Percentiles rank a stretch among this genome's conserved stretches.
phyloP scores from a whole-genome alignment of 2,888 invertebrate genomes.

The Esperia sulphurella region DNA sequence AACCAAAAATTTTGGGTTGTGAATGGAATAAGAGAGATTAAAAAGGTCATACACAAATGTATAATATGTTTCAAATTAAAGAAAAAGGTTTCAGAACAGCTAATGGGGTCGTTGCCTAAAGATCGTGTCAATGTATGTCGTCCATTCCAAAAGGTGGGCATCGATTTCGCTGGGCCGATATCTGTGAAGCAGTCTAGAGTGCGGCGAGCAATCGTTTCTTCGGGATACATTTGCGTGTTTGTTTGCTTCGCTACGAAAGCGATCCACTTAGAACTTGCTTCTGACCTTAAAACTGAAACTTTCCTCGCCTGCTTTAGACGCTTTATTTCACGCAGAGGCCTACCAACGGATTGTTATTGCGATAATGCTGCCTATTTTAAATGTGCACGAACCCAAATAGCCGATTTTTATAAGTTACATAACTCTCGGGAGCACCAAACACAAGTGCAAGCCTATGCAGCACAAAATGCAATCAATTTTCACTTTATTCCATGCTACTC shows the following conservation, averaged over 20 bases:
- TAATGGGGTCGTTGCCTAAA: constrained; percentile 11
- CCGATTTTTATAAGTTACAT: constrained; percentile 1
- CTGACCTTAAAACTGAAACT: background rate
- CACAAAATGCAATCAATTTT: constrained; percentile 7
- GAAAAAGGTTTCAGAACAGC: background rate
- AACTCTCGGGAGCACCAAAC: background rate
- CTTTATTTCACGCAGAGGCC: background rate
- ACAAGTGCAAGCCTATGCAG: background rate
- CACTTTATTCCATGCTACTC: constrained; percentile 13
- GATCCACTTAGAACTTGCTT: constrained; percentile 2
- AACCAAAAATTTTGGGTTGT: constrained; percentile 8
- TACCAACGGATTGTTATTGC: background rate
- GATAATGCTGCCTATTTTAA: background rate
- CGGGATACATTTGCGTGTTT: constrained; percentile 2
- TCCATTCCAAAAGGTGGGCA: background rate
- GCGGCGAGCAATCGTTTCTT: constrained; percentile 1
- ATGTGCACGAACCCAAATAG: constrained; percentile 2
- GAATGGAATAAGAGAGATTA: constrained; percentile 11
- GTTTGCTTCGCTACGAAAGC: constrained; percentile 4
- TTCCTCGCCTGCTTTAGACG: constrained; percentile 2
- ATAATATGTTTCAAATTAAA: constrained; percentile 1
- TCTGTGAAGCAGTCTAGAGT: background rate
- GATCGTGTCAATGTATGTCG: background rate
- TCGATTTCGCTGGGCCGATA: background rate
- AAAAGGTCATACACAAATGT: constrained; percentile 1